Evolutionary conservation across 1,140 invertebrate species (phyloP), one percentile per base, ranked within the genome.

Genomic region (Chironomus striatipennis): DNA sequence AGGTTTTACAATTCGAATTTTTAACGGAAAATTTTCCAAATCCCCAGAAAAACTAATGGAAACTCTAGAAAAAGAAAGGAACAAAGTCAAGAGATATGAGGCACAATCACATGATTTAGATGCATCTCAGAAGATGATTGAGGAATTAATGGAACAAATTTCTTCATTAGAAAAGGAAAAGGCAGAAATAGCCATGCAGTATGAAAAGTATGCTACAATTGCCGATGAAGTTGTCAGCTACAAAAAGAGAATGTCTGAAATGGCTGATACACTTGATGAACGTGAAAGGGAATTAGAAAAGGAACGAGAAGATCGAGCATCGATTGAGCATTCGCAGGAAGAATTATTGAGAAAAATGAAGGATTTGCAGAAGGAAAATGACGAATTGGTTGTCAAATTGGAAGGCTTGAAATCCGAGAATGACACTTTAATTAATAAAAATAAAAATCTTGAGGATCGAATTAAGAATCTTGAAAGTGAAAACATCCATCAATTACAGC

Each of bases 341-440:
- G 76, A 79, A 43, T 73, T 78, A 0, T 67, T 75, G 21, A 73
- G 75, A 34, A 77, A 77, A 73, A 78, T 79, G 73, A 78, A 80
- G 73, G 76, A 78, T 73, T 75, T 81, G 7, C 80, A 82, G 75
- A 80, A 77, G 57, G 77, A 79, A 20, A 79, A 79, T 76, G 21
- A 82, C 81, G 77, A 77, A 81, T 34, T 81, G 7, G 77, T 80
- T 24, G 79, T 78, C 10, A 79, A 84, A 20, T 83, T 85, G 20
- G 80, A 84, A 64, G 83, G 85, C 78, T 79, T 86, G n/a, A 80
- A 82, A 34, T 80, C 78, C 47, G 82, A 85, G 43, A 85, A 85
- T 47, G 82, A 81, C 6, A 77, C 78, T 15, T 79, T 79, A 21
- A 81, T 81, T 57, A 85, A 85, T 12, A 78, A 80, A 74, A 77